phyloP scores from a whole-genome alignment of 2,888 invertebrate genomes.

The Leuctra nigra region DNA sequence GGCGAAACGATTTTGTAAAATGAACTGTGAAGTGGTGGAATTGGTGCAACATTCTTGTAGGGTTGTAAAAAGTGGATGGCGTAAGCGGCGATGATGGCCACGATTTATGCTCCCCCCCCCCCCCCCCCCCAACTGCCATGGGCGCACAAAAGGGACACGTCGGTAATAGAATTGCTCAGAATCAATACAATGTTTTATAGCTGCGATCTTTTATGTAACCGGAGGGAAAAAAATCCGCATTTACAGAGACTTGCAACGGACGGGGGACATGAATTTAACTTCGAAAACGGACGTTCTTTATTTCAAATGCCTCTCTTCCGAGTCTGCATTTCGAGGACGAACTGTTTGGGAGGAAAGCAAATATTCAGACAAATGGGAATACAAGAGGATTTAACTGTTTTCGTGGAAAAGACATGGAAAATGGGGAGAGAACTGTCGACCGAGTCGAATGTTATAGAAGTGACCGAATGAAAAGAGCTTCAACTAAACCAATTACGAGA shows the following conservation, averaged over 20 bases:
- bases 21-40: too few relatives aligned
- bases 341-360: neutral
- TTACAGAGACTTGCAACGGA: neutral
- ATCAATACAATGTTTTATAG: constrained; percentile 11
- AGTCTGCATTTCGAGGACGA: neutral
- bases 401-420: neutral
- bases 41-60: neutral
- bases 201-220: neutral
- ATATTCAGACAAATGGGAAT: constrained; percentile 4
- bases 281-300: constrained; percentile 4
- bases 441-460: neutral
- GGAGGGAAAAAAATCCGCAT: neutral
- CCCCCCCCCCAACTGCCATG: neutral
- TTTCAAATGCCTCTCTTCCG: neutral
- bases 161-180: constrained; percentile 12
- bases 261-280: neutral
- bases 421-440: too few relatives aligned
- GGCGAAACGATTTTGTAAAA: too few relatives aligned
- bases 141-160: constrained; percentile 6
- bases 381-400: neutral
- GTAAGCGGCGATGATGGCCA: neutral
- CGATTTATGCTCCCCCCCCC: neutral
- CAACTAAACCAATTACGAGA: neutral
- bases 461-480: neutral
- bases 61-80: neutral